phyloP scores from a whole-genome alignment of 2,113 vertebrate genomes.

The Epinephelus moara region DNA sequence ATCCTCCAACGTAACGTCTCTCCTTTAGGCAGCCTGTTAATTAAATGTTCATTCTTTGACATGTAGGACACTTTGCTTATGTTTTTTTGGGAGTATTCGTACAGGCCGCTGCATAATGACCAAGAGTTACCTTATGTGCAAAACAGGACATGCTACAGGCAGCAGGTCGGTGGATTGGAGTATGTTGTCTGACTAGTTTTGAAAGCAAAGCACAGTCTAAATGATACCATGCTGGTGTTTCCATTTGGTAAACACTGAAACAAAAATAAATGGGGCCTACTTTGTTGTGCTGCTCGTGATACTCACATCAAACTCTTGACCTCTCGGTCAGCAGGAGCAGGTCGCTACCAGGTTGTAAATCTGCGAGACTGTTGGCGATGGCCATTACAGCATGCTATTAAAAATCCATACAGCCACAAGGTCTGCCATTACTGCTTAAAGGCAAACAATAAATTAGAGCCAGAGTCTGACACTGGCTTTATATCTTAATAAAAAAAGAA shows the following conservation, averaged over 20 bases:
- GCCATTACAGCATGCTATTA: slow-evolving; percentile 64
- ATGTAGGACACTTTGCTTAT: slow-evolving; percentile 12
- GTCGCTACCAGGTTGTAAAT: slow-evolving; percentile 45
- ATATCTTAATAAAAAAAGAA: slow-evolving; percentile 61
- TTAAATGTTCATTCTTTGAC: slow-evolving; percentile 10
- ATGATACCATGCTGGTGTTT: slow-evolving; percentile 34
- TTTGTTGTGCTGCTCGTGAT: slow-evolving; percentile 10
- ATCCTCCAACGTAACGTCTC: not conserved
- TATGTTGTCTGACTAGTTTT: slow-evolving; percentile 43
- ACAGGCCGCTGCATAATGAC: slow-evolving; percentile 18
- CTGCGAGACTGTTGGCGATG: slow-evolving; percentile 22
- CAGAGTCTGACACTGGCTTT: slow-evolving; percentile 47
- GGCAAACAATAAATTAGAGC: slow-evolving; percentile 57
- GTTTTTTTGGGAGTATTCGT: slow-evolving; percentile 30
- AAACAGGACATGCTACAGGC: slow-evolving; percentile 10
- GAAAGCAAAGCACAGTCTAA: slow-evolving; percentile 29
- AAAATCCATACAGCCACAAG: slow-evolving; percentile 54
- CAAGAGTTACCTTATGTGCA: not conserved
- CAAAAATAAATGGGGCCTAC: slow-evolving; percentile 40
- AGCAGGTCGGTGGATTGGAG: not conserved
- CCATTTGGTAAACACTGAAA: slow-evolving; percentile 45
- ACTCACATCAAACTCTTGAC: slow-evolving; percentile 15
- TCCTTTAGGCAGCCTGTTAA: slow-evolving; percentile 9
- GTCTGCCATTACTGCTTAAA: slow-evolving; percentile 40
- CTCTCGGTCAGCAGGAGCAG: slow-evolving; percentile 4